phyloP scores from a whole-genome alignment of 2,888 invertebrate genomes.

The Scaptomyza flava region DNA sequence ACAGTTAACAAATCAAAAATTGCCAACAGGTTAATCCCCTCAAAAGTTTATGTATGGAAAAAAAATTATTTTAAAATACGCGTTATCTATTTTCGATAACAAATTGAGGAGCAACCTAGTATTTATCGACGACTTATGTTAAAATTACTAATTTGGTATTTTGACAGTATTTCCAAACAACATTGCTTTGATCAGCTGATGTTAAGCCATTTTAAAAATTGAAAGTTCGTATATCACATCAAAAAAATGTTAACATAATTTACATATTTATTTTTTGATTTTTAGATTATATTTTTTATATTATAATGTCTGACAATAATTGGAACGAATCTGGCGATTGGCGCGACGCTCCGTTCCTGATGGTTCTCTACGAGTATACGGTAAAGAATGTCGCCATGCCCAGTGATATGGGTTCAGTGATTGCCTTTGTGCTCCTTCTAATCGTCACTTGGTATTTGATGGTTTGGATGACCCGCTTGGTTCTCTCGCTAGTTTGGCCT shows the following conservation, averaged over 20 bases:
- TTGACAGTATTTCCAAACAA: not conserved
- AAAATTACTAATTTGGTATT: constrained; percentile 8
- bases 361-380: constrained; percentile 66
- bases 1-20: constrained; percentile 21
- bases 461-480: constrained; percentile 56
- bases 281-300: not conserved
- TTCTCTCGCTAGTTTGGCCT: constrained; percentile 76
- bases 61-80: not conserved
- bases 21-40: constrained; percentile 29
- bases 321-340: constrained; percentile 30
- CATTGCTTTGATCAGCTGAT: constrained; percentile 21
- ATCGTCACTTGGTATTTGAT: constrained; percentile 71
- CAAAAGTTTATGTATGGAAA: not conserved
- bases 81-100: constrained; percentile 15
- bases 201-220: not conserved
- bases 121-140: not conserved
- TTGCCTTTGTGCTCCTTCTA: constrained; percentile 67
- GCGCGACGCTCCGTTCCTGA: constrained; percentile 28
- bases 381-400: constrained; percentile 64
- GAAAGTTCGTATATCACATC: constrained; percentile 10
- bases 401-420: constrained; percentile 53
- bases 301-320: constrained; percentile 17
- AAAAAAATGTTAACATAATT: constrained; percentile 1
- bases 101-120: not conserved
- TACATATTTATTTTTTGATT: not conserved